Conservation (phyloP, 1,140 invertebrate species). For the Muscidifurax raptorellus region DNA sequence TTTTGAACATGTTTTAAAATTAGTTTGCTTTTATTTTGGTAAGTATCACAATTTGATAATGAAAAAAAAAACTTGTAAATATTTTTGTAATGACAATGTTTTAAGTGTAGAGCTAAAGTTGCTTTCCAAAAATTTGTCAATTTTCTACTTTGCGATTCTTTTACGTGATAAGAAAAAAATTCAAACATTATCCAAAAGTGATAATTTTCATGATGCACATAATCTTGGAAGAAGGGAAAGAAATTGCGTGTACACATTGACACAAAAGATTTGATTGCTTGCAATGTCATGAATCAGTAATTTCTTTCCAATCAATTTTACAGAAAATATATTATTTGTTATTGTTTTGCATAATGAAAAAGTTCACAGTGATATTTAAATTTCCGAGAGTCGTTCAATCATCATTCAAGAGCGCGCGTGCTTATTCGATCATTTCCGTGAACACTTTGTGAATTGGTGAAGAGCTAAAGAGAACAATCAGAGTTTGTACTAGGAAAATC, state of each 20-base stretch:
- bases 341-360: slow-evolving; percentile 14
- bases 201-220: slow-evolving; percentile 15
- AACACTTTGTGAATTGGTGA: slow-evolving; percentile 7
- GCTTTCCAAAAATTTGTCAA: neutral
- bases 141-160: neutral
- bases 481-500: neutral
- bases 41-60: slow-evolving; percentile 4
- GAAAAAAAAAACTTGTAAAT: neutral
- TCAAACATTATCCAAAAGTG: slow-evolving; percentile 11
- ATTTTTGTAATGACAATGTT: neutral
- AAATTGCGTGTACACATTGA: neutral
- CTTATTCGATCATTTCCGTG: neutral
- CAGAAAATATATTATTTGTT: neutral
- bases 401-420: neutral
- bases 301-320: slow-evolving; percentile 32
- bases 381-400: slow-evolving; percentile 10
- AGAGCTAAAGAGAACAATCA: neutral
- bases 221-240: neutral
- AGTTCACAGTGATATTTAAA: slow-evolving; percentile 25
- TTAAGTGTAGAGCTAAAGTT: neutral
- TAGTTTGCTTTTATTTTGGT: neutral
- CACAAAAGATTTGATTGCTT: neutral
- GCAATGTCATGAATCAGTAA: neutral
- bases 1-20: neutral
- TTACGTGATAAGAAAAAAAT: neutral